phyloP scores from a whole-genome alignment of 1,140 invertebrate genomes.

The Danaus melanippus region DNA sequence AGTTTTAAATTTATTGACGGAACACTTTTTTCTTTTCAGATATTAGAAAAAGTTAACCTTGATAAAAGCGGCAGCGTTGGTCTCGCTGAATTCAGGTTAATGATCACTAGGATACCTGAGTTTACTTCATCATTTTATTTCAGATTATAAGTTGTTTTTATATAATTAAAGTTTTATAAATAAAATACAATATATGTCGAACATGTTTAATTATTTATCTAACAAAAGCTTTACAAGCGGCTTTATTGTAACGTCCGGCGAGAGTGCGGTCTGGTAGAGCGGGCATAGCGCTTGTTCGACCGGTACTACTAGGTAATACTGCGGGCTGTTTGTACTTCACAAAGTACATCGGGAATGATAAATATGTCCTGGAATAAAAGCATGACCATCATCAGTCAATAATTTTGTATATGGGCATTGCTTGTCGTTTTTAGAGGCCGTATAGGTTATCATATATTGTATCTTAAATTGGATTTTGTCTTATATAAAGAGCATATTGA shows the following conservation, averaged over 20 bases:
- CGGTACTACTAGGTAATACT: conserved; percentile 65
- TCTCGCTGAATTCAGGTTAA: conserved; percentile 72
- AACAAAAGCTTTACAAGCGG: conserved; percentile 49
- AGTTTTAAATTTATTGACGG: no score
- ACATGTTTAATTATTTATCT: conserved; percentile 27
- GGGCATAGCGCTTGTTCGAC: conserved; percentile 61
- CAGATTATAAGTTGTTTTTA: conserved; percentile 43
- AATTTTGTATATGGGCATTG: no score
- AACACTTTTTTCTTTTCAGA: conserved; percentile 56
- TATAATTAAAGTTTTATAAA: conserved; percentile 8
- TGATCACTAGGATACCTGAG: conserved; percentile 74
- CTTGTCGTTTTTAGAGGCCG: no score
- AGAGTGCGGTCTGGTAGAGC: conserved; percentile 69
- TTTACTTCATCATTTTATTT: conserved; percentile 74
- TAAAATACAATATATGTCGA: not conserved
- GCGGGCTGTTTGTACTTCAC: conserved; percentile 72
- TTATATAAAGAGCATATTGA: no score
- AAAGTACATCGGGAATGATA: conserved; percentile 70
- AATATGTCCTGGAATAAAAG: conserved; percentile 59
- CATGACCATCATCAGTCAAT: no score
- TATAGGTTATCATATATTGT: no score
- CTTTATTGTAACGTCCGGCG: conserved; percentile 60
- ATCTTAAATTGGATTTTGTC: no score
- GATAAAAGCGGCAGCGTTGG: conserved; percentile 70
- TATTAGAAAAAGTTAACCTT: conserved; percentile 74